Evolutionary conservation across 2,888 invertebrate species (phyloP).

Genomic region (Diaperis boleti): DNA sequence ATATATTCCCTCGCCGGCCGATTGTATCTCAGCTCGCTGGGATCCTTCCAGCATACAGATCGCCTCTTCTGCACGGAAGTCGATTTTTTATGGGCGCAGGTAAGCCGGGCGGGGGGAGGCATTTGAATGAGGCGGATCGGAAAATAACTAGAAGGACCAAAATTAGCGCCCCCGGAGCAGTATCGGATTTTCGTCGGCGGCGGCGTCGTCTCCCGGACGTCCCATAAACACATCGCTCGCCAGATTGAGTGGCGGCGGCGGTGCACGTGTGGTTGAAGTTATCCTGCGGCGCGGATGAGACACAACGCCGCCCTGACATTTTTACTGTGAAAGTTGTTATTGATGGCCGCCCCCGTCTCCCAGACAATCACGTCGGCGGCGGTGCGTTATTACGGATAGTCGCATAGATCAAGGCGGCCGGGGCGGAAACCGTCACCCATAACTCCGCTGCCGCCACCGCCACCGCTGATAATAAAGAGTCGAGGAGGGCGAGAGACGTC

Average conservation of each 20-base stretch:
- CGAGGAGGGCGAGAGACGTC: constrained; percentile 56
- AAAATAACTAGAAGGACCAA: too few species aligned
- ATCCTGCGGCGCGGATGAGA: constrained; percentile 32
- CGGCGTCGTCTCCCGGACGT: constrained; percentile 46
- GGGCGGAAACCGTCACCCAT: constrained; percentile 28
- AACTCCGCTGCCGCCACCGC: constrained; percentile 34
- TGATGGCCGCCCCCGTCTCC: constrained; percentile 57
- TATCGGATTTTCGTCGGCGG: constrained; percentile 35
- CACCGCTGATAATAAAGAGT: constrained; percentile 63
- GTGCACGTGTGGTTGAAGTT: constrained; percentile 48
- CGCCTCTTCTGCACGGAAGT: constrained; percentile 59
- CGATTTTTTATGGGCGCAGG: constrained; percentile 63
- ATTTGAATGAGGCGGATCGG: too few species aligned
- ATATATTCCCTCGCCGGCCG: constrained; percentile 61
- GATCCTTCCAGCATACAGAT: constrained; percentile 61
- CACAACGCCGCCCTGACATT: constrained; percentile 53
- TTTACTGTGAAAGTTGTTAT: constrained; percentile 63
- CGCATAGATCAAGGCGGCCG: constrained; percentile 38
- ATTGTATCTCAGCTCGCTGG: constrained; percentile 62
- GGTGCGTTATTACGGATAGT: constrained; percentile 44
- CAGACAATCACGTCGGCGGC: constrained; percentile 53
- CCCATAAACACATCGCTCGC: constrained; percentile 54
- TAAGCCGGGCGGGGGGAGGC: too few species aligned
- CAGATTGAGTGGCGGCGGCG: constrained; percentile 51
- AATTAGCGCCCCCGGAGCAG: constrained; percentile 35